Base-by-base conservation (phyloP, 2,888 invertebrate species). In the Frankliniella fusca region DNA sequence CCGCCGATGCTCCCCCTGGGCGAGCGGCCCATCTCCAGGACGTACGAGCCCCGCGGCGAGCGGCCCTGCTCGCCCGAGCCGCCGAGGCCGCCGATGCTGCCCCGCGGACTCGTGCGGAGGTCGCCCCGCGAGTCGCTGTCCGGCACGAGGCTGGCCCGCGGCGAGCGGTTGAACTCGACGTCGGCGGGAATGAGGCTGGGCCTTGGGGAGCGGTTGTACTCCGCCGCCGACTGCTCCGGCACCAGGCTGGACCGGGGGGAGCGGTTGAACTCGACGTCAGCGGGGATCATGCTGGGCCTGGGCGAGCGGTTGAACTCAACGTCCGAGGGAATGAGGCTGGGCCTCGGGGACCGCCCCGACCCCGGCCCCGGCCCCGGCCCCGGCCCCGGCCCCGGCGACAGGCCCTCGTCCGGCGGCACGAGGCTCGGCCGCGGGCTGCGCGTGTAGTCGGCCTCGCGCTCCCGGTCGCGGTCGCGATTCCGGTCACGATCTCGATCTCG, bases 31-130 rank as follows among this genome's bases (percentile, higher is more conserved):
- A 76, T 76, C 70, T 76, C 70, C 70, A 12, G 70, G 23, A 76
- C 70, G 81, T 81, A 81, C n/a, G 81, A 50, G 48, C 50, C 80
- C 11, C 80, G 86, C 0, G 92, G 91, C 81, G 92, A 86, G 85
- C 91, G 92, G 61, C 92, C 92, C 92, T 91, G 85, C 91, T 91
- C 38, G 90, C 86, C 0, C 89, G 87, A 0, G 70, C 70, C 70
- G 70, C 91, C 90, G 84, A 93, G 87, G 27, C 27, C 70, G 9
- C 91, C 90, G 84, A 93, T 87, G 85, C 91, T 92, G 84, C 92
- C 92, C 85, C 93, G 89, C 0, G 86, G 86, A 80, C 85, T 86
- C 70, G 84, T 83, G 48, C 80, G 81, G 27, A 81, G 81, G 50
- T 85, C 85, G 50, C 85, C 84, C 18, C 85, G 84, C 8, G 84